Conservation (phyloP, 2,113 vertebrate species). For the Corythornis madagascariensis region DNA sequence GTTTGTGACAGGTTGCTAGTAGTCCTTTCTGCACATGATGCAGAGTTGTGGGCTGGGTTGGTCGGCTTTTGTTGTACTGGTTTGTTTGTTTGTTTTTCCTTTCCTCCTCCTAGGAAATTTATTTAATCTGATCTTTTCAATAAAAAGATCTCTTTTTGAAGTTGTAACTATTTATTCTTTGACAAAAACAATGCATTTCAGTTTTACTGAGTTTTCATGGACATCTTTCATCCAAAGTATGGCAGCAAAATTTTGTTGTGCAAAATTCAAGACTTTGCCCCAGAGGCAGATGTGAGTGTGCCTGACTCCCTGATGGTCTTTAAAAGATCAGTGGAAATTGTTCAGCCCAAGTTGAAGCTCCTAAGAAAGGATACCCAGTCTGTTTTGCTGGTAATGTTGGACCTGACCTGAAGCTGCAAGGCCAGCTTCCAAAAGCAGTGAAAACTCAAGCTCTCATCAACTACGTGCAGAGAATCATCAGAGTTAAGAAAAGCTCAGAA, state of each 20-base stretch:
- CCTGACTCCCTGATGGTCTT: background rate
- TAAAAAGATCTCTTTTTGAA: background rate
- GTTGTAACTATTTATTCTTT: background rate
- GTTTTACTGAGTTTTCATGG: background rate
- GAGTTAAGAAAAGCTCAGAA: constrained; percentile 17
- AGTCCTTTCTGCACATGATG: background rate
- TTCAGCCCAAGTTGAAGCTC: background rate
- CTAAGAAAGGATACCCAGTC: background rate
- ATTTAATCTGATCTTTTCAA: background rate
- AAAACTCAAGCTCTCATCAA: background rate
- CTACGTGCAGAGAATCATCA: background rate
- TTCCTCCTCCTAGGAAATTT: background rate
- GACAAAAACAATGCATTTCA: background rate
- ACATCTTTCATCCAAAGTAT: background rate
- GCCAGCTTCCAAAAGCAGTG: background rate
- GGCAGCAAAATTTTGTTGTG: background rate
- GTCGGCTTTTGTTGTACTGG: background rate
- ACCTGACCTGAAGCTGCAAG: background rate
- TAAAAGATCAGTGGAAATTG: background rate
- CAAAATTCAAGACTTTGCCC: background rate
- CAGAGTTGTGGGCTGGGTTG: background rate
- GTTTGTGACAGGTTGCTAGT: background rate
- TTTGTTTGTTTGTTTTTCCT: background rate
- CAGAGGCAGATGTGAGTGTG: background rate
- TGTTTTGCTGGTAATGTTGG: background rate